These are phyloP conservation scores for Timema cristinae DNA, from an alignment of 2,888 invertebrate genomes.

Conservation along the genomic window DNA sequence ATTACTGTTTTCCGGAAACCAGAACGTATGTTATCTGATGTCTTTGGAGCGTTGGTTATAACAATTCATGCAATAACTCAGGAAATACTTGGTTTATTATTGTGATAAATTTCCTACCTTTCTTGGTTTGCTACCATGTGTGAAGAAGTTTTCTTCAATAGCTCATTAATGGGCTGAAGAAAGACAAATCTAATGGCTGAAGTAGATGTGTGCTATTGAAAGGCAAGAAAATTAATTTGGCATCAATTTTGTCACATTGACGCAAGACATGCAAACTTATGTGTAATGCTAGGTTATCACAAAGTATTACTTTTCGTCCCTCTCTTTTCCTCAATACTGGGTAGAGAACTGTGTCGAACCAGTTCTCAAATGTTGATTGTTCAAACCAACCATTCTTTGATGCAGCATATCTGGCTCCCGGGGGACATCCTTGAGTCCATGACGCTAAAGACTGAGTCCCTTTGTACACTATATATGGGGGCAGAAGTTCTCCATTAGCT, in stretches of 20 bases:
- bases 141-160: not conserved
- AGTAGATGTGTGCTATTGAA: not conserved
- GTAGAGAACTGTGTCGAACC: not conserved
- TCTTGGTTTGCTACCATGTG: not conserved
- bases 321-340: not conserved
- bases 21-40: no score
- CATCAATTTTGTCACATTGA: not conserved
- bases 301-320: not conserved
- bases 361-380: not conserved
- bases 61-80: constrained; percentile 1
- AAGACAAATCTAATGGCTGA: not conserved
- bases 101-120: not conserved
- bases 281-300: not conserved
- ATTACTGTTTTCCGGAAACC: no score
- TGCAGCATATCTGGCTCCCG: no score
- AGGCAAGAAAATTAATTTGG: not conserved
- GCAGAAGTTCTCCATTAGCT: no score
- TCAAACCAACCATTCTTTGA: no score
- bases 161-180: not conserved
- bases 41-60: not conserved
- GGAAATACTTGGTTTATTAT: not conserved
- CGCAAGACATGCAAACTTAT: not conserved
- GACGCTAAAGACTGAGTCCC: no score
- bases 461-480: no score
- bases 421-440: no score